Conservation (phyloP, 2,797 vertebrate genomes). For the Rachycentron canadum region DNA sequence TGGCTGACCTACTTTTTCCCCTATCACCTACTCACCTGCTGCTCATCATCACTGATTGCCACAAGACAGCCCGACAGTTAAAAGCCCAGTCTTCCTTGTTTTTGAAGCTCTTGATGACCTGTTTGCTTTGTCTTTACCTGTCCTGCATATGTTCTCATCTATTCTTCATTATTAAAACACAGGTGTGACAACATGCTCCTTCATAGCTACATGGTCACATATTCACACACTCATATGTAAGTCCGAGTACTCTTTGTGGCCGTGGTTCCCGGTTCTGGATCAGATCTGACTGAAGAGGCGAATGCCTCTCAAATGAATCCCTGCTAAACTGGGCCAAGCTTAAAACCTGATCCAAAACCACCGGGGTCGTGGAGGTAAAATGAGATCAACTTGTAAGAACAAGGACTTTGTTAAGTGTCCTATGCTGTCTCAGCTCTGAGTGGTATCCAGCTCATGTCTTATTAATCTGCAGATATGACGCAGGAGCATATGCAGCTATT, state of each 20-base stretch:
- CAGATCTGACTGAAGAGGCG: slow-evolving; percentile 49
- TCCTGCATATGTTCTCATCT: not conserved
- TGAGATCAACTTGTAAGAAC: slow-evolving; percentile 59
- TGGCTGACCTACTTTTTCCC: too few species aligned
- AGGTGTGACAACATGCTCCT: not conserved
- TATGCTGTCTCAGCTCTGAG: slow-evolving; percentile 34
- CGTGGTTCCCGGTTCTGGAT: slow-evolving; percentile 23
- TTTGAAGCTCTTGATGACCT: too few species aligned
- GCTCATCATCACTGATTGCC: too few species aligned
- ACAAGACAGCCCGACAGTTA: too few species aligned
- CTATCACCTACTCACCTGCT: too few species aligned
- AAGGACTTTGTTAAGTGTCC: slow-evolving; percentile 24
- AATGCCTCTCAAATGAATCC: slow-evolving; percentile 61
- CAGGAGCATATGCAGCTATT: slow-evolving; percentile 26
- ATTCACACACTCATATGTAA: slow-evolving; percentile 30
- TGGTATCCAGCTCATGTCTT: slow-evolving; percentile 23
- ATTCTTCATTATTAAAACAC: not conserved
- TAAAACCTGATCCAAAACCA: slow-evolving; percentile 60
- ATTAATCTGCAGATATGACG: slow-evolving; percentile 32
- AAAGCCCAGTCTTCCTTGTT: too few species aligned
- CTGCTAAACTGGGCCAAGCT: slow-evolving; percentile 39
- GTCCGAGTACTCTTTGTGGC: slow-evolving; percentile 29
- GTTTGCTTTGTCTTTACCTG: too few species aligned
- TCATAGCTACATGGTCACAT: slow-evolving; percentile 12
- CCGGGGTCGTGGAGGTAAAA: slow-evolving; percentile 54